Evolutionary conservation across 1,140 invertebrate species (phyloP), one percentile per base, ranked within the genome.

Genomic region (Cydia pomonella): DNA sequence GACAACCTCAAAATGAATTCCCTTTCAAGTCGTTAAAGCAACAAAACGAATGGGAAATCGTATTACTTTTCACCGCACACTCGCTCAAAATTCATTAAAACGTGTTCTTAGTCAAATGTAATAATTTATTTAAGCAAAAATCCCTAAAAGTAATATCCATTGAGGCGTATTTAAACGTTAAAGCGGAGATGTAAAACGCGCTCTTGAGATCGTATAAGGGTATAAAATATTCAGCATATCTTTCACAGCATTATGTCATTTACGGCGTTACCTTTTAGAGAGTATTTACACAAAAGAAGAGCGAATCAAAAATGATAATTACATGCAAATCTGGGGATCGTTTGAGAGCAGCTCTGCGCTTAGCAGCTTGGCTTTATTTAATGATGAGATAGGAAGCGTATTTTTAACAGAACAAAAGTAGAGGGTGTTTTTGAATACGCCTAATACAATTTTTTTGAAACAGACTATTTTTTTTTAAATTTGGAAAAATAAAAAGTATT

Each of bases 271-370:
- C 90, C 87, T 89, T 90, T 87, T 84, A 88, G 84, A 85, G 84
- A 90, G 88, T 91, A 88, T 91, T 91, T 91, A 88, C 87, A 91
- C 89, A 92, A 91, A 91, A 91, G 89, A 91, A 92, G 84, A 90
- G 84, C 81, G 87, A 92, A 92, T 92, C 91, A 92, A 92, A 92
- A 92, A 92, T 92, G 89, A 91, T 92, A 92, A 92, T 92, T 86
- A 86, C 77, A 92, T 92, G 91, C 87, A 92, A 92, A 92, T 92
- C 90, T 86, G 77, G 80, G 85, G 87, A 84, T 87, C 86, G 79
- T 82, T 83, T 79, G 81, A 82, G 80, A 63, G 72, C 64, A 76
- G 75, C 77, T 81, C 80, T 63, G 53, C 38, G 74, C 38, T 72
- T 38, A 72, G 29, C 64, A 69, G 64, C 64, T 69, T 69, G 64